Conservation (phyloP, 2,888 invertebrate species). For the Drosophila atroscutellata region DNA sequence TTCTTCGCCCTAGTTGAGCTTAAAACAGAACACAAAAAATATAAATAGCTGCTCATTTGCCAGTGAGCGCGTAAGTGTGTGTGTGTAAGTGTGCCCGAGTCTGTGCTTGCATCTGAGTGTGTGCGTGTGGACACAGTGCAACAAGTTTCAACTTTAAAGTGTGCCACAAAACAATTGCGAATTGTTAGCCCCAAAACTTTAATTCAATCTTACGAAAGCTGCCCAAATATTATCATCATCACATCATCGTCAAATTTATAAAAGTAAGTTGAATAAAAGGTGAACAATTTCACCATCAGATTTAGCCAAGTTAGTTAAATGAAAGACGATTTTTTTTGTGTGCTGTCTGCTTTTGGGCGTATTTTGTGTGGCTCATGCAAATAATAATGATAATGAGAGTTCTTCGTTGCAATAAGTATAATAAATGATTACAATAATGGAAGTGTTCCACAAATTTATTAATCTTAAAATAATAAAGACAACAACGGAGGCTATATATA, state of each 20-base stretch:
- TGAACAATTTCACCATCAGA: slow-evolving; percentile 10
- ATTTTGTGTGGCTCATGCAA: slow-evolving; percentile 24
- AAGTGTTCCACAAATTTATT: neutral
- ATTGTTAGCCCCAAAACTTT: neutral
- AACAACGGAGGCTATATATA: neutral
- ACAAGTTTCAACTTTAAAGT: slow-evolving; percentile 63
- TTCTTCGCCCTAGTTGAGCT: slow-evolving; percentile 14
- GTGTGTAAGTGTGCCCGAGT: neutral
- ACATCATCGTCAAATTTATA: neutral
- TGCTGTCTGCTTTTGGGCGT: slow-evolving; percentile 51
- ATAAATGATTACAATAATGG: neutral
- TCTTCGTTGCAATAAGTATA: neutral
- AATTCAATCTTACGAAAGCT: slow-evolving; percentile 7
- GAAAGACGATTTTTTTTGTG: slow-evolving; percentile 29
- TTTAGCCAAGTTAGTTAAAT: neutral
- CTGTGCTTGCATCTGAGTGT: neutral
- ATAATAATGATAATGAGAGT: slow-evolving; percentile 13
- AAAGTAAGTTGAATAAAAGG: slow-evolving; percentile 39
- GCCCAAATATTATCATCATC: neutral
- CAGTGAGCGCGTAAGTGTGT: slow-evolving; percentile 3
- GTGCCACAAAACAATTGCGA: slow-evolving; percentile 30
- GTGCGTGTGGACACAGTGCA: slow-evolving; percentile 49
- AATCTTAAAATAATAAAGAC: neutral
- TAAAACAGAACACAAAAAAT: slow-evolving; percentile 19
- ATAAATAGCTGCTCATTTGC: slow-evolving; percentile 32